A percentile compares a stretch with the other conserved stretches of the same genome.
Evolutionary conservation across 2,113 vertebrate species (phyloP).

Genomic region (Malurus melanocephalus): DNA sequence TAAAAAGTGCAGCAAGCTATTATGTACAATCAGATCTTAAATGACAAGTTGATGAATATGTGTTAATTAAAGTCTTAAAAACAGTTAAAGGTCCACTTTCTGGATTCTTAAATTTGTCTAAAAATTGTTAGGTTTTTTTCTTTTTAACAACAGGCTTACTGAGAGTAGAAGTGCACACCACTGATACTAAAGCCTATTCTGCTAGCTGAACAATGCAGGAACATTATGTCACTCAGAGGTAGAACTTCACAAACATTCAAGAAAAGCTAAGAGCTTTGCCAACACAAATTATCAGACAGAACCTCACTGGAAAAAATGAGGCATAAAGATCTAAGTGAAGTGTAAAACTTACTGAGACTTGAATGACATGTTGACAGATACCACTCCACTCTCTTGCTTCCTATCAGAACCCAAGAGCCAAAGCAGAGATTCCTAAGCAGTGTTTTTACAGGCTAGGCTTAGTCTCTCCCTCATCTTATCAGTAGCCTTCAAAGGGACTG

Average conservation of each 20-base stretch:
- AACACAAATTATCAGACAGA: slow-evolving; percentile 43
- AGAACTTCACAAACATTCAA: slow-evolving; percentile 4
- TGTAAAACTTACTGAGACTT: slow-evolving; percentile 21
- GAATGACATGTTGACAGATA: slow-evolving; percentile 59
- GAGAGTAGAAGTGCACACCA: not conserved
- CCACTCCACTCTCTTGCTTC: slow-evolving; percentile 48
- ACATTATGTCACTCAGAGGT: not conserved
- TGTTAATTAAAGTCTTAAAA: not conserved
- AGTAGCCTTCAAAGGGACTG: slow-evolving; percentile 44
- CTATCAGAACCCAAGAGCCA: slow-evolving; percentile 7
- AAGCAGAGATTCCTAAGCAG: slow-evolving; percentile 39
- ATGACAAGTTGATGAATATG: not conserved
- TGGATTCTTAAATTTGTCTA: not conserved
- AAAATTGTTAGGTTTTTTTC: not conserved
- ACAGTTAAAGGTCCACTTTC: not conserved
- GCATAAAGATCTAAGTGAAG: slow-evolving; percentile 26
- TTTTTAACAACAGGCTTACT: not conserved
- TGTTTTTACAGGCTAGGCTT: slow-evolving; percentile 37
- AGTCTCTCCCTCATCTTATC: slow-evolving; percentile 54
- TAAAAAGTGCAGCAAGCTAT: not conserved
- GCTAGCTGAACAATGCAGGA: slow-evolving; percentile 12
- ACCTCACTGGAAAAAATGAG: slow-evolving; percentile 55
- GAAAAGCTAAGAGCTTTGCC: slow-evolving; percentile 40
- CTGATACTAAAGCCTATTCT: not conserved
- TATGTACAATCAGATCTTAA: not conserved